Evolutionary conservation across 2,113 vertebrate species (phyloP), one percentile per base, ranked within the genome.

Genomic region (Lampris megalopsis): DNA sequence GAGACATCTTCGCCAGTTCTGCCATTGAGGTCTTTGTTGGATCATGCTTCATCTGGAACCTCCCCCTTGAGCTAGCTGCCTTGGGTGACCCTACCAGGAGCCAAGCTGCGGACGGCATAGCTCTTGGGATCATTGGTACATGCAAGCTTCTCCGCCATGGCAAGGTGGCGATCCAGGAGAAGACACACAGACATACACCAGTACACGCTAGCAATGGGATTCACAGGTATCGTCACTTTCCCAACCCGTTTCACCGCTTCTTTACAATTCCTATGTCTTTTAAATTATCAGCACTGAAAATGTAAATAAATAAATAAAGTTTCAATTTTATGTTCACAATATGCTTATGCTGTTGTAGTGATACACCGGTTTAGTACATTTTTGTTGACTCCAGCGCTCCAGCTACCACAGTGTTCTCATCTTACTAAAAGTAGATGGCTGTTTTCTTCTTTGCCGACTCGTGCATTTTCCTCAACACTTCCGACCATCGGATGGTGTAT

Each of bases 391-490:
- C 35, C 62, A 58, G 75, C 67, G 75, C 67, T 80, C 42, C 1
- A 72, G 71, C 38, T 24, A 35, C 47, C 48, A 8, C 62, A 1
- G 24, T 1, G 45, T 38, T 81, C 82, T 85, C 49, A 0, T 81
- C 63, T 84, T 87, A 70, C 73, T 66, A 63, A 82, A 81, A 77
- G 59, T n/a, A 49, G 3, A 68, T 68, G 73, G 24, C 24, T 24
- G 24, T 24, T 24, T 24, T 24, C 24, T 24, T 61, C 77, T 79
- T 59, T 69, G 69, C 78, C 38, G 45, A 47, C 36, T 1, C 0
- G 2, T 40, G 65, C 70, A 71, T 81, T 88, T 85, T 81, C 54
- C 6, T 42, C 45, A 67, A 63, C 54, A 8, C 66, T 68, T 82
- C 79, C 10, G 41, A 60, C 57, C 70, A 73, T 53, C 35, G 4